phyloP scores from a whole-genome alignment of 37 sponge, comb jelly and placozoan species.

The Eunapius fragilis region DNA sequence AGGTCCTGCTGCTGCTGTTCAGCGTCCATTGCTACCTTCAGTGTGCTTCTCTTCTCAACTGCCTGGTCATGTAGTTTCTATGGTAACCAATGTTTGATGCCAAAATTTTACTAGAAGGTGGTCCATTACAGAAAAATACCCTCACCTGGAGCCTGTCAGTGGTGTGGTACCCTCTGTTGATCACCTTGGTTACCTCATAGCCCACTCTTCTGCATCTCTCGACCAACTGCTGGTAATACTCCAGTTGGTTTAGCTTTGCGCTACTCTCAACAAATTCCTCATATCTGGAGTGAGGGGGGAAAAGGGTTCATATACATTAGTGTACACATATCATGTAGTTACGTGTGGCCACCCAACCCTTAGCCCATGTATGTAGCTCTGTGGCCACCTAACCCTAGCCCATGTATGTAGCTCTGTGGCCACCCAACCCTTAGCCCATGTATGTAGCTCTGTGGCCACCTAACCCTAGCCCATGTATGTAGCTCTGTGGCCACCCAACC shows the following conservation, averaged over 20 bases:
- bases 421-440: too few species aligned
- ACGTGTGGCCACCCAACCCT: too few species aligned
- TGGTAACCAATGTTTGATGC: background rate
- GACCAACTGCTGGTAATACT: constrained; percentile 70
- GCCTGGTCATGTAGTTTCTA: constrained; percentile 58
- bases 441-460: too few species aligned
- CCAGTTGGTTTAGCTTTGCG: constrained; percentile 66
- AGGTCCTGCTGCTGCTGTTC: constrained; percentile 80
- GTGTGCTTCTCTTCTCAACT: constrained; percentile 60
- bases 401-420: too few species aligned
- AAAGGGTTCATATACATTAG: background rate
- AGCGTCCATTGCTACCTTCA: constrained; percentile 76
- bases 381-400: too few species aligned
- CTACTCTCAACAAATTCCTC: constrained; percentile 89
- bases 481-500: too few species aligned
- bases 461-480: too few species aligned
- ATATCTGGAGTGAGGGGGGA: constrained; percentile 52
- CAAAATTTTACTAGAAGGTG: too few species aligned
- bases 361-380: too few species aligned
- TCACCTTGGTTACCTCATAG: constrained; percentile 79
- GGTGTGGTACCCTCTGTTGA: constrained; percentile 87
- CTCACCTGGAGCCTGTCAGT: constrained; percentile 73
- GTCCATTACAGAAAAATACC: background rate
- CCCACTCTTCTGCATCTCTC: constrained; percentile 71
- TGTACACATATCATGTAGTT: too few species aligned